Evolutionary conservation across 2,888 invertebrate species (phyloP), one percentile per base, ranked within the genome.

Genomic region (Pilophorus perplexus): DNA sequence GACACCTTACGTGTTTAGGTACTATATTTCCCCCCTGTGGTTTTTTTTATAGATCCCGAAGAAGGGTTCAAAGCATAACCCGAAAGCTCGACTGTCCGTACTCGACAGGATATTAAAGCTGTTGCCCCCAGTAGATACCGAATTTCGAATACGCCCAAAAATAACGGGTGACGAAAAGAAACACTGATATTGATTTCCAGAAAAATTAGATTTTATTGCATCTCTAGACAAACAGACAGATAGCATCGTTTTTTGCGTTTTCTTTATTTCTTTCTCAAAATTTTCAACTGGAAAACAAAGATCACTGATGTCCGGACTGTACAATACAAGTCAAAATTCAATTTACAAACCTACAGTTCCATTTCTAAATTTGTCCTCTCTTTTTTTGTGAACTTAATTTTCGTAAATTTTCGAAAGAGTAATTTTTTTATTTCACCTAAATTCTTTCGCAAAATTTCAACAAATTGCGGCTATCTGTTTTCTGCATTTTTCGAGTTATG

Each of bases 191-290:
- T 55, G 59, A 59, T 59, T 22, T 59, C 59, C 59, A 64, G 50
- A 64, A 67, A 68, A 68, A 60, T 71, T 65, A 69, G 66, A 68
- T n/a, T 71, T 69, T 69, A 71, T 69, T 71, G 71, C 68, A 69
- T 68, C 71, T 71, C 68, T 71, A 69, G 68, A 69, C 68, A 70
- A 67, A 46, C 25, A 46, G 46, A 66, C 54, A 69, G 66, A 69
- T 68, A 69, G 69, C 65, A 60, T 59, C 38, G n/a, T 57, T 57
- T 57, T 20, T 42, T 42, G 23, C 18, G 3, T 46, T 20, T 46
- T n/a, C 12, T n/a, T 46, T 46, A 23, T 46, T 46, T 67, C n/a
- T n/a, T n/a, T n/a, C n/a, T n/a, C n/a, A n/a, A n/a, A n/a, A n/a
- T 62, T 67, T 68, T 67, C 66, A 68, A 66, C 70, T 68, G 67